These are phyloP conservation scores for Chouioia cunea DNA, from an alignment of 2,888 invertebrate species.

Conservation along the genomic window DNA sequence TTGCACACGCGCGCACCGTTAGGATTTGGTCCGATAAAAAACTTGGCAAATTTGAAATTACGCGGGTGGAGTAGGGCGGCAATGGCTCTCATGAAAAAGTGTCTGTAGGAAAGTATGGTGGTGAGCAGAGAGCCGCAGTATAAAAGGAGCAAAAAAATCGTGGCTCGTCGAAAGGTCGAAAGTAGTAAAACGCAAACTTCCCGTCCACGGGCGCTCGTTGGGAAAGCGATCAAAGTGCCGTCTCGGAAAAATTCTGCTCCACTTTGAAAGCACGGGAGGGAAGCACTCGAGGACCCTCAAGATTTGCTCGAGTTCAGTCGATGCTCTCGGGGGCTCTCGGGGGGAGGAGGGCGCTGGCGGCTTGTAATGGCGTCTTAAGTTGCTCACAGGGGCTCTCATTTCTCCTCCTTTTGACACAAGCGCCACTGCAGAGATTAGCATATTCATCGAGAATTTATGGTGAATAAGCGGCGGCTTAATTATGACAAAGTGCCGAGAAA, in stretches of 20 bases:
- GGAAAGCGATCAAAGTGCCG: constrained; percentile 64
- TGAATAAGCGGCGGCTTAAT: constrained; percentile 38
- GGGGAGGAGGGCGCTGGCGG: constrained; percentile 59
- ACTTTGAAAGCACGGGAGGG: constrained; percentile 35
- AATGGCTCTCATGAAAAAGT: too few species aligned
- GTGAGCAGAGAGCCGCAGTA: neutral
- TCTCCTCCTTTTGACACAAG: neutral
- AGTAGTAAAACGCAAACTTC: constrained; percentile 24
- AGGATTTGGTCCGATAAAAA: too few species aligned
- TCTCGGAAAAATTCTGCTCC: constrained; percentile 54
- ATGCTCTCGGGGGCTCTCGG: constrained; percentile 67
- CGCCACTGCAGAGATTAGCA: constrained; percentile 37
- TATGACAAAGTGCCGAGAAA: constrained; percentile 39
- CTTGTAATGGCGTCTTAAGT: constrained; percentile 69
- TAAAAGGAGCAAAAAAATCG: constrained; percentile 12
- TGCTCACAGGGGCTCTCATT: constrained; percentile 63
- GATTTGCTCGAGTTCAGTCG: constrained; percentile 69
- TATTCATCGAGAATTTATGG: constrained; percentile 46
- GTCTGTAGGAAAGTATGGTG: too few species aligned
- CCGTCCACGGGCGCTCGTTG: constrained; percentile 47
- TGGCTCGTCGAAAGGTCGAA: constrained; percentile 23
- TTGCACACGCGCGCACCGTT: too few species aligned
- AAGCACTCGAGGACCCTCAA: constrained; percentile 57
- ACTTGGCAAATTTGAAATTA: too few species aligned
- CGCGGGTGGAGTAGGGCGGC: too few species aligned